Evolutionary conservation across 1,140 invertebrate genomes (phyloP).

Genomic region (Caenorhabditis briggsae): DNA sequence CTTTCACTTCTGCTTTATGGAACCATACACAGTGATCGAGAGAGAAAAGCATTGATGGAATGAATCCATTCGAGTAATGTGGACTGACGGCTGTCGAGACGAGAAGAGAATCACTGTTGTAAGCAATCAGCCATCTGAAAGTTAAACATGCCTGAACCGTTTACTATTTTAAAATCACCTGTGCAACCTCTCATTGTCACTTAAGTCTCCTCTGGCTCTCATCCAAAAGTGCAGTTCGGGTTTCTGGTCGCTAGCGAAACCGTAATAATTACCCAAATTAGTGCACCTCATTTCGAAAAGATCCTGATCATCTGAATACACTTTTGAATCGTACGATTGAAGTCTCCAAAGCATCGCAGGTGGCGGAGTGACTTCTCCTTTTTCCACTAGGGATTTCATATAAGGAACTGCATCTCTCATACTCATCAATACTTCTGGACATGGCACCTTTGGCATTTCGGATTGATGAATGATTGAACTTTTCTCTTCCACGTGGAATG

Average conservation of each 20-base stretch:
- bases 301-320: constrained; percentile 49
- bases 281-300: constrained; percentile 44
- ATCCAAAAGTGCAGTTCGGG: constrained; percentile 61
- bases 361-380: constrained; percentile 41
- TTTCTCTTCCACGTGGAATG: constrained; percentile 64
- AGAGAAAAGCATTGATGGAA: constrained; percentile 60
- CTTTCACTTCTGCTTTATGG: constrained; percentile 56
- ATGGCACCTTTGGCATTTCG: constrained; percentile 59
- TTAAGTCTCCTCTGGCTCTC: constrained; percentile 48
- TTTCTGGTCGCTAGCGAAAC: constrained; percentile 49
- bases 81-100: constrained; percentile 58
- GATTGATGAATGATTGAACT: constrained; percentile 61
- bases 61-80: constrained; percentile 62
- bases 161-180: neutral
- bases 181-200: constrained; percentile 52
- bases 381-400: constrained; percentile 38
- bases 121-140: constrained; percentile 62
- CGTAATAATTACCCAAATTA: constrained; percentile 36
- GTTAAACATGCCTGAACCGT: no score
- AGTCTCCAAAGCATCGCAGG: constrained; percentile 20
- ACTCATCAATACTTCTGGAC: constrained; percentile 36
- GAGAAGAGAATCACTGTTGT: constrained; percentile 65
- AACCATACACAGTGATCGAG: constrained; percentile 68
- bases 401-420: constrained; percentile 56
- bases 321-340: constrained; percentile 57